These are phyloP conservation scores for Ornithoptera priamus DNA, from an alignment of 2,888 invertebrate genomes.

Conservation along the genomic window DNA sequence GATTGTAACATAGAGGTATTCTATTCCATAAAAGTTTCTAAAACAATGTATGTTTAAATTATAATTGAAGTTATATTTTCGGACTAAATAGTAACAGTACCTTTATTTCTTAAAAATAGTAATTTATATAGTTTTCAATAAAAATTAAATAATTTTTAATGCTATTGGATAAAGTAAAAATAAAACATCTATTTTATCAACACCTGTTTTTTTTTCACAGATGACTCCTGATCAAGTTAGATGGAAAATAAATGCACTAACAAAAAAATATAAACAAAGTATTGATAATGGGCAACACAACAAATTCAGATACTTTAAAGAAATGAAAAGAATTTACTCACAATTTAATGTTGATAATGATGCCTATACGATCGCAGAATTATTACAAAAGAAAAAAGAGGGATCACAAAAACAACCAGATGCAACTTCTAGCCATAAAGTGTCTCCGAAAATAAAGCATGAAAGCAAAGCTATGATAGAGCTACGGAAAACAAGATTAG, in stretches of 20 bases:
- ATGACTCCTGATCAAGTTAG: constrained; percentile 54
- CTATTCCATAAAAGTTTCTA: no score
- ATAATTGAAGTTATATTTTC: not conserved
- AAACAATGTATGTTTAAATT: not conserved
- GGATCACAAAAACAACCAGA: constrained; percentile 2
- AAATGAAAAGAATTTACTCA: constrained; percentile 52
- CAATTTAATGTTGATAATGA: constrained; percentile 51
- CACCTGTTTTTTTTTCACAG: constrained; percentile 35
- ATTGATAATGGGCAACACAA: constrained; percentile 47
- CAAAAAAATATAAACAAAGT: constrained; percentile 54
- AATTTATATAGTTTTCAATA: no score
- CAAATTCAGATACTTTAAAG: constrained; percentile 53
- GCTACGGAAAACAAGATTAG: constrained; percentile 52
- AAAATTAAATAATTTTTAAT: no score
- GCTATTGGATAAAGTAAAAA: no score
- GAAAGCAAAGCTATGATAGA: constrained; percentile 52
- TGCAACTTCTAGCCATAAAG: not conserved
- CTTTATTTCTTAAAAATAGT: no score
- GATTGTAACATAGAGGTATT: constrained; percentile 49
- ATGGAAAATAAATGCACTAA: constrained; percentile 60
- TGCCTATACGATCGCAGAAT: constrained; percentile 41
- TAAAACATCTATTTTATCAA: no score
- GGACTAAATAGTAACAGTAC: no score
- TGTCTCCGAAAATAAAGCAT: constrained; percentile 16
- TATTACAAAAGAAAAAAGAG: constrained; percentile 38